A percentile compares a stretch with the other conserved stretches of the same genome.
Evolutionary conservation across 2,888 invertebrate genomes (phyloP).

Genomic region (Lycia hirtaria): DNA sequence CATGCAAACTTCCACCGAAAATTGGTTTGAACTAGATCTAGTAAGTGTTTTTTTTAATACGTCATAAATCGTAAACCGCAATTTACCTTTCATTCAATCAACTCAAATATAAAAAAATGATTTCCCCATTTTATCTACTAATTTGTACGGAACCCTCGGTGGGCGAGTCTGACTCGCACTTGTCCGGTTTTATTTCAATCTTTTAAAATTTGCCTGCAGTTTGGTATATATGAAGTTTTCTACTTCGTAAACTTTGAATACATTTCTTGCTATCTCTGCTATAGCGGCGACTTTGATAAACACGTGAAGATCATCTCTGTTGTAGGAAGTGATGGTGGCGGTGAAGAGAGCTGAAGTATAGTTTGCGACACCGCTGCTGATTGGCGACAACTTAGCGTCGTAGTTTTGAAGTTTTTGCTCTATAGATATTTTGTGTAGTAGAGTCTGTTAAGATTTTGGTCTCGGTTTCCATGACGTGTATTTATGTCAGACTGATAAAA

Average conservation of each 20-base stretch:
- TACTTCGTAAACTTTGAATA: slow-evolving; percentile 26
- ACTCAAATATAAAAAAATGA: no score
- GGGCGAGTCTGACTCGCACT: no score
- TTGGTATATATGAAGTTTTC: slow-evolving; percentile 43
- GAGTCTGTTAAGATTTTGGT: slow-evolving; percentile 38
- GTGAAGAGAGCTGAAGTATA: slow-evolving; percentile 57
- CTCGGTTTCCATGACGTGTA: slow-evolving; percentile 48
- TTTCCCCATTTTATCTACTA: no score
- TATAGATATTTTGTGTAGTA: slow-evolving; percentile 50
- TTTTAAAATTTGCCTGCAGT: slow-evolving; percentile 32
- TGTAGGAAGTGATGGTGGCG: slow-evolving; percentile 44
- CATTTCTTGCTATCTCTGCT: slow-evolving; percentile 24
- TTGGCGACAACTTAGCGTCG: slow-evolving; percentile 47
- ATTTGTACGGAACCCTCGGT: no score
- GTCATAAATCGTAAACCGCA: no score
- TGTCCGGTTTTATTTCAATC: no score
- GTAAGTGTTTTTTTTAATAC: no score
- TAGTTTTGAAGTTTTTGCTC: slow-evolving; percentile 46
- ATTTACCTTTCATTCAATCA: no score
- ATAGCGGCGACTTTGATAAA: slow-evolving; percentile 60
- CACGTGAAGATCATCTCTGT: slow-evolving; percentile 50
- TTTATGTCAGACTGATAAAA: neutral
- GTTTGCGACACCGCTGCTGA: slow-evolving; percentile 59
- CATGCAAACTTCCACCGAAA: no score
- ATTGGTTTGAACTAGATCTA: no score